Evolutionary conservation across 2,888 invertebrate species (phyloP).

Genomic region (Scaptomyza flava): DNA sequence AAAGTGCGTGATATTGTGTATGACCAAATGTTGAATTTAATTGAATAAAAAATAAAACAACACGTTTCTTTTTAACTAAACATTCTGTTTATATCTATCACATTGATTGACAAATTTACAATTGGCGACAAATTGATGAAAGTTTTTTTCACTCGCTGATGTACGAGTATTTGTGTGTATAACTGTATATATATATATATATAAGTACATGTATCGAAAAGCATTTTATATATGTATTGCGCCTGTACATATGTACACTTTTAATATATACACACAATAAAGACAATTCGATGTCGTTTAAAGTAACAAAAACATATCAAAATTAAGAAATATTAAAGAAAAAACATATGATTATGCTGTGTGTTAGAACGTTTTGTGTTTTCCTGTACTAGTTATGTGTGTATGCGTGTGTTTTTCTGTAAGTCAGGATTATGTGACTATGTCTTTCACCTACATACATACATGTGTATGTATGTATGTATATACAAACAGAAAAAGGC

Average conservation of each 20-base stretch:
- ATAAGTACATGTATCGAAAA: constrained; percentile 59
- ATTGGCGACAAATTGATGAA: constrained; percentile 45
- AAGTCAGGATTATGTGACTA: constrained; percentile 64
- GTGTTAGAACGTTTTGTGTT: constrained; percentile 22
- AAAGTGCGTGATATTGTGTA: constrained; percentile 49
- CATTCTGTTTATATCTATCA: constrained; percentile 12
- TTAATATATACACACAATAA: constrained; percentile 30
- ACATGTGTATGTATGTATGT: constrained; percentile 2
- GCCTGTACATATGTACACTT: constrained; percentile 26
- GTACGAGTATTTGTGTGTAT: constrained; percentile 75
- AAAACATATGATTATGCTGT: constrained; percentile 34
- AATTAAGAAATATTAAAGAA: constrained; percentile 42
- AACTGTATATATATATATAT: constrained; percentile 73
- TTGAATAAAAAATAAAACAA: constrained; percentile 9
- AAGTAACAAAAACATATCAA: constrained; percentile 11
- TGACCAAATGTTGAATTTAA: constrained; percentile 9
- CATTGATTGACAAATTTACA: constrained; percentile 10
- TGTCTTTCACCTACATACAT: neutral
- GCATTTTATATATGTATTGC: constrained; percentile 48
- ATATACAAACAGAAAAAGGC: constrained; percentile 27
- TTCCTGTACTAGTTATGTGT: constrained; percentile 10
- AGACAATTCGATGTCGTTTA: constrained; percentile 8
- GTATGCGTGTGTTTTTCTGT: constrained; percentile 33
- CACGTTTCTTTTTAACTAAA: neutral
- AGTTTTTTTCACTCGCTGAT: constrained; percentile 46